A percentile compares a stretch with the other conserved stretches of the same genome.
phyloP scores from a whole-genome alignment of 1,140 invertebrate genomes.

The Pectinophora gossypiella region DNA sequence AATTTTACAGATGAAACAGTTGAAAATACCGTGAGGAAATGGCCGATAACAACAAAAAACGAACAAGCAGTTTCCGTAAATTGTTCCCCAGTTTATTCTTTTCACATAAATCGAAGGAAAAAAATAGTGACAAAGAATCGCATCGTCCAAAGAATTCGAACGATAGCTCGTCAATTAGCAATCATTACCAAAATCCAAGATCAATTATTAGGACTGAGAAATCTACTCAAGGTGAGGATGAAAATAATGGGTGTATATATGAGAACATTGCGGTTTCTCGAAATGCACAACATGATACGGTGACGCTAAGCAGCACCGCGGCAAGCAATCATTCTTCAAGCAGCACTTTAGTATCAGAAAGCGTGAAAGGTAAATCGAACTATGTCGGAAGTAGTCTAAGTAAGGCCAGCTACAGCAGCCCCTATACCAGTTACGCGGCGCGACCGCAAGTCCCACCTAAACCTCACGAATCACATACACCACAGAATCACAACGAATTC shows the following conservation, averaged over 20 bases:
- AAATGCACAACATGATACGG: conserved; percentile 22
- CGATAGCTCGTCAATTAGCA: conserved; percentile 8
- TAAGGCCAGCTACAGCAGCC: background rate
- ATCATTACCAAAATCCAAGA: conserved; percentile 52
- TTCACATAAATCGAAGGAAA: conserved; percentile 49
- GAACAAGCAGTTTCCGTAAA: conserved; percentile 51
- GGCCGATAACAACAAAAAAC: conserved; percentile 52
- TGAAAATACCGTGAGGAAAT: conserved; percentile 24
- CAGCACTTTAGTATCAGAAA: conserved; percentile 61
- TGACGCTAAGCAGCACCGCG: conserved; percentile 23
- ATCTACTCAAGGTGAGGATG: conserved; percentile 12
- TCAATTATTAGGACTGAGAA: conserved; percentile 23
- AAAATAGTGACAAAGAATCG: conserved; percentile 29
- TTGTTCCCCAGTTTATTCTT: conserved; percentile 59
- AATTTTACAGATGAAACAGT: conserved; percentile 6
- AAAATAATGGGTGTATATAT: conserved; percentile 48
- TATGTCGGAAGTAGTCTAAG: background rate
- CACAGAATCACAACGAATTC: conserved; percentile 11
- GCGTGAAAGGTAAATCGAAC: conserved; percentile 21
- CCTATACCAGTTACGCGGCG: conserved; percentile 24
- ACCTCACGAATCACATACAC: conserved; percentile 36
- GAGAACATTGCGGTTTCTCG: conserved; percentile 47
- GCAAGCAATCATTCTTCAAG: conserved; percentile 52
- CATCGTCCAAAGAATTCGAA: background rate
- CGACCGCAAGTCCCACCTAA: conserved; percentile 60